Conservation (phyloP, 1,140 invertebrate genomes). For the Amyelois transitella region DNA sequence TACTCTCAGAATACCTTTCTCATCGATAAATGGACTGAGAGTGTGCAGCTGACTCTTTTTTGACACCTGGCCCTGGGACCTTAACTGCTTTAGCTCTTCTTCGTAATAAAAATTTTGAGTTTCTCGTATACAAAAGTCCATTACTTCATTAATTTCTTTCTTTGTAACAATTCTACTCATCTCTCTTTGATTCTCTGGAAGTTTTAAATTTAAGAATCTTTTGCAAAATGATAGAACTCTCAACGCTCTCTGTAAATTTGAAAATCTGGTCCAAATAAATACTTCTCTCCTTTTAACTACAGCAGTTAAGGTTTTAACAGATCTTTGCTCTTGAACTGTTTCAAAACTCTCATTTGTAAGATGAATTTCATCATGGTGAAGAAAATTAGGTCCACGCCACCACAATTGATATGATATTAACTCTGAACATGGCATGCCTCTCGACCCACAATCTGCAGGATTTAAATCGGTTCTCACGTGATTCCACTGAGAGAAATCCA, state of each 20-base stretch:
- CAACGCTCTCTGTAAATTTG: neutral
- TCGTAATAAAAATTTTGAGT: slow-evolving; percentile 1
- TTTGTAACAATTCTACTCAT: neutral
- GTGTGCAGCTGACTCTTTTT: too few relatives aligned
- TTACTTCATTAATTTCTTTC: neutral
- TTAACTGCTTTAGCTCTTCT: neutral
- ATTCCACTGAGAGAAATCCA: slow-evolving; percentile 5
- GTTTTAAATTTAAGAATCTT: neutral
- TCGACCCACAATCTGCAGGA: slow-evolving; percentile 10
- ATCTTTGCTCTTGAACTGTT: neutral
- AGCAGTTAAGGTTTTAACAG: slow-evolving; percentile 2
- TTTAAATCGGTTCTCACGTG: slow-evolving; percentile 5
- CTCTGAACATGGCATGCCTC: slow-evolving; percentile 1
- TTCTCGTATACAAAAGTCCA: neutral
- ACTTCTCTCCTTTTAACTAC: neutral
- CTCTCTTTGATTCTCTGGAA: neutral
- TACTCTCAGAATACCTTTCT: too few relatives aligned
- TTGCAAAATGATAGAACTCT: neutral
- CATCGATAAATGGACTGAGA: too few relatives aligned
- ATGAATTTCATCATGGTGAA: neutral
- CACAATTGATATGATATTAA: neutral
- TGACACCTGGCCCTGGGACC: neutral
- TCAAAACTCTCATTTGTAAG: neutral
- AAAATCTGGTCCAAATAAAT: neutral
- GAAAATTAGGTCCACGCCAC: neutral